phyloP scores from a whole-genome alignment of 37 sponge, comb jelly and placozoan genomes.

The Aplysina aerophoba region DNA sequence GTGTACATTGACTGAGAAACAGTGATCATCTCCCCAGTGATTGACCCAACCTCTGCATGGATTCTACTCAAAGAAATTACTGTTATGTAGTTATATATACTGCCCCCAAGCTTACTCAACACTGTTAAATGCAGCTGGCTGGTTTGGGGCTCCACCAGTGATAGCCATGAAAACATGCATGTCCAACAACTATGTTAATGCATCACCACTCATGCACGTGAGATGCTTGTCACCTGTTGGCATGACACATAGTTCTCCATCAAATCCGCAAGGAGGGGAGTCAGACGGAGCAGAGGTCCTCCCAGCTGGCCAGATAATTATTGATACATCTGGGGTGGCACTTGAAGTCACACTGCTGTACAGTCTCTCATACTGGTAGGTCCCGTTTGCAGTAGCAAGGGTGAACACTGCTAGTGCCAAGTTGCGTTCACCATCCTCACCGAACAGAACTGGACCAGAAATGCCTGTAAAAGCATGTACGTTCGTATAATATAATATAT shows the following conservation, averaged over 20 bases:
- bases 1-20: too few relatives aligned
- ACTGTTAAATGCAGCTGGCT: too few relatives aligned
- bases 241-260: neutral
- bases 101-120: too few relatives aligned
- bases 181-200: too few relatives aligned
- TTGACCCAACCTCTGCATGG: neutral
- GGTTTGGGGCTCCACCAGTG: too few relatives aligned
- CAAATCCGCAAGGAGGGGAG: slow-evolving; percentile 6
- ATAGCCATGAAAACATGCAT: too few relatives aligned
- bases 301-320: neutral
- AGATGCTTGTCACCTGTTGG: neutral
- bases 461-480: neutral
- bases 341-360: neutral
- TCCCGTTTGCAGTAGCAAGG: neutral
- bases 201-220: too few relatives aligned
- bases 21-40: neutral
- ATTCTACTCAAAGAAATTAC: too few relatives aligned
- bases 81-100: too few relatives aligned
- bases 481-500: too few relatives aligned
- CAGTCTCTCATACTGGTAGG: neutral
- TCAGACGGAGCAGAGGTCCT: neutral
- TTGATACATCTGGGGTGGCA: neutral
- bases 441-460: neutral
- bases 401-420: neutral
- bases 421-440: neutral